phyloP scores from a whole-genome alignment of 2,888 invertebrate species.

The Sisyra terminalis region DNA sequence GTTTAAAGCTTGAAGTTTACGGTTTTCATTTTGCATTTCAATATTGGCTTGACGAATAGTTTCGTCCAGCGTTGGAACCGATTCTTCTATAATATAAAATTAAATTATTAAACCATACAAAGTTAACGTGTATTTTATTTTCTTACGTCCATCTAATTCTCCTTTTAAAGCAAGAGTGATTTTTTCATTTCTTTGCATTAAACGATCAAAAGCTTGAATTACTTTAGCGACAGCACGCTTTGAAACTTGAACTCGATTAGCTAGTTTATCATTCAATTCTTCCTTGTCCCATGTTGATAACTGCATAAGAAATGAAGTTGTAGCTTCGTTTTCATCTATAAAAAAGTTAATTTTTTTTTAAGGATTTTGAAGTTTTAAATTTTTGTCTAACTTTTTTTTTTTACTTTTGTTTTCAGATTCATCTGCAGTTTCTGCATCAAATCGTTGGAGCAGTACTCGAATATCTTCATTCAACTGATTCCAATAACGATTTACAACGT shows the following conservation, averaged over 20 bases:
- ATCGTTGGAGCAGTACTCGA: slow-evolving; percentile 79
- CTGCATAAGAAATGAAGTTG: slow-evolving; percentile 89
- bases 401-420: slow-evolving; percentile 88
- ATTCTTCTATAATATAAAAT: slow-evolving; percentile 26
- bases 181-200: slow-evolving; percentile 92
- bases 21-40: slow-evolving; percentile 80
- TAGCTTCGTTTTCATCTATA: slow-evolving; percentile 87
- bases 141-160: slow-evolving; percentile 51
- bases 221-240: slow-evolving; percentile 94
- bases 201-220: slow-evolving; percentile 87
- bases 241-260: slow-evolving; percentile 90
- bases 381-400: too few species aligned
- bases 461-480: slow-evolving; percentile 96
- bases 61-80: slow-evolving; percentile 60
- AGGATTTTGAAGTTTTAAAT: too few species aligned
- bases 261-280: slow-evolving; percentile 88
- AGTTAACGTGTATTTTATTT: too few species aligned
- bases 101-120: not conserved
- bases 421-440: slow-evolving; percentile 95
- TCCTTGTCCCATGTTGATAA: slow-evolving; percentile 96
- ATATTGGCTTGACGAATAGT: slow-evolving; percentile 71
- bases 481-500: slow-evolving; percentile 95
- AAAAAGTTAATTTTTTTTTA: too few species aligned
- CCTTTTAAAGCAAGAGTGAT: slow-evolving; percentile 78
- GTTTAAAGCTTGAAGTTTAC: slow-evolving; percentile 77